Base-by-base conservation (phyloP, 2,888 invertebrate genomes). In the Drosophila mimica region DNA sequence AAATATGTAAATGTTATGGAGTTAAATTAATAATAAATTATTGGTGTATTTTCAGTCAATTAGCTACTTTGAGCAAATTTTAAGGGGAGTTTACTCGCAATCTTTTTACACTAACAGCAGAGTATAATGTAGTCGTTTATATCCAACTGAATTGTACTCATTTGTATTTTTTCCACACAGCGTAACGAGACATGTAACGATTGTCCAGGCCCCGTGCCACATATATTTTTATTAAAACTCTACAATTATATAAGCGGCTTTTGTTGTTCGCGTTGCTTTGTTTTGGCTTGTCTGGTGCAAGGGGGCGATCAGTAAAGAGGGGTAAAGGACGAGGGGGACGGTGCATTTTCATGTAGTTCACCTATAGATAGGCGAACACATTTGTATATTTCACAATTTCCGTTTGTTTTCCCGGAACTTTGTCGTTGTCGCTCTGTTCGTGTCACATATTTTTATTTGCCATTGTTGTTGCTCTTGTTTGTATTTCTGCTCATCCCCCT, bases 301-400 rank as follows among this genome's bases (percentile, higher is more conserved):
- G 43, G 28, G 28, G 38, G 43, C 33, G 15, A 20, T 20, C 15
- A 11, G 13, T 0, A 34, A 25, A 11, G 36, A 7, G 31, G 51
- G 59, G 28, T 17, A 7, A 31, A 61, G n/a, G 4, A 17, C 25
- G 43, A 33, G 46, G 15, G 20, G 25, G 15, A n/a, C 28, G 36
- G 4, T 7, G 49, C 49, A 49, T 28, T 74, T 86, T 71, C 71
- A 75, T 83, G 88, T 87, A 76, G 81, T 80, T 77, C 69, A 84
- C 82, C 89, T 89, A 77, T 69, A 76, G 71, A 83, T 80, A 46
- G 81, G 64, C 73, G 70, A 86, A 88, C 85, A 88, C 88, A 88
- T 89, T 89, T 87, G 83, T 89, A 81, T 86, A 83, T 87, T 83
- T 88, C 87, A 88, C 90, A 87, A 87, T 88, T 88, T 87, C 88